Evolutionary conservation across 2,797 vertebrate genomes (phyloP).

Genomic region (Syngnathus rostellatus): DNA sequence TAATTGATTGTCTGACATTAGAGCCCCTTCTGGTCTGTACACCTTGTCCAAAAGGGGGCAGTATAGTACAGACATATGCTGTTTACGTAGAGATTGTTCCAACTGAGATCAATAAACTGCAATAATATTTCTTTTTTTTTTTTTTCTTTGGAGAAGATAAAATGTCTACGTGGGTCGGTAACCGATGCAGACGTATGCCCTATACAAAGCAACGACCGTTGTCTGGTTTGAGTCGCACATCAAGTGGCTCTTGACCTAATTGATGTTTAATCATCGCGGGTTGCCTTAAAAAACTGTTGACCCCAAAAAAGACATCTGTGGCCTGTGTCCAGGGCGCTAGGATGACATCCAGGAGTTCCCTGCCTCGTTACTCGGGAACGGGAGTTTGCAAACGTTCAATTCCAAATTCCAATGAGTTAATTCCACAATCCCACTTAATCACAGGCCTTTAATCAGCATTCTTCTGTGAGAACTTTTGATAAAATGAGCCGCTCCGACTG

Average conservation of each 20-base stretch:
- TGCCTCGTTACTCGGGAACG: background rate
- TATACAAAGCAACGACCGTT: background rate
- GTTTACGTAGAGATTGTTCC: background rate
- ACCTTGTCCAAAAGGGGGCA: no score
- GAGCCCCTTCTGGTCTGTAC: no score
- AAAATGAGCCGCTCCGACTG: constrained; percentile 29
- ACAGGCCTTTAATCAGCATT: constrained; percentile 40
- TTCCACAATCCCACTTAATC: constrained; percentile 39
- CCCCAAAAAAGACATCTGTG: background rate
- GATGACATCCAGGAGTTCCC: constrained; percentile 3
- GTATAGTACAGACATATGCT: background rate
- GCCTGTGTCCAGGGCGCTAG: background rate
- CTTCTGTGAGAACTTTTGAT: constrained; percentile 41
- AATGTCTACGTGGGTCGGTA: background rate
- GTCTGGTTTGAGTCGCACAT: background rate
- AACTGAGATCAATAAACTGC: background rate
- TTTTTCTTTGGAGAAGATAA: background rate
- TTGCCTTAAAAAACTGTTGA: no score
- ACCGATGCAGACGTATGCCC: background rate
- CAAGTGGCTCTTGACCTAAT: no score
- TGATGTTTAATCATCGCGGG: no score
- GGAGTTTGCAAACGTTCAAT: background rate
- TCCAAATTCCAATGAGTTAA: constrained; percentile 26
- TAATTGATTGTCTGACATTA: no score
- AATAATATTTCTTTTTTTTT: background rate